phyloP scores from a whole-genome alignment of 2,113 vertebrate species.

The Micromys minutus region DNA sequence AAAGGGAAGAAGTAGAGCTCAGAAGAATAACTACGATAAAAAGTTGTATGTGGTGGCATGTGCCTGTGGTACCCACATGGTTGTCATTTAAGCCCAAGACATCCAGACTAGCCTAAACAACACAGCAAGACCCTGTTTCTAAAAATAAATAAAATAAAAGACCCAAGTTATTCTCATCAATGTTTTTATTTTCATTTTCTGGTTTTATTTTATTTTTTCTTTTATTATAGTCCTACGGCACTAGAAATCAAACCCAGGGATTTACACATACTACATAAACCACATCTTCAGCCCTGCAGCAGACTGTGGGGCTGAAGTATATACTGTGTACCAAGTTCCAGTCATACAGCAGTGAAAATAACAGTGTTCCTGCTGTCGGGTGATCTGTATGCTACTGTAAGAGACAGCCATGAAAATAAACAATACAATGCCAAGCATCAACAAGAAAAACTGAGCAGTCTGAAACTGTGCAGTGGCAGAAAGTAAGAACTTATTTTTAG shows the following conservation, averaged over 20 bases:
- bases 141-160: too few species aligned
- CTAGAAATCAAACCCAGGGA: neutral
- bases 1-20: slow-evolving; percentile 37
- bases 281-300: neutral
- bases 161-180: slow-evolving; percentile 12
- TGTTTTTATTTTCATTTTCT: neutral
- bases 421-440: neutral
- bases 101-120: neutral
- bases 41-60: too few species aligned
- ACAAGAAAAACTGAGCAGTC: slow-evolving; percentile 26
- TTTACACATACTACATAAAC: neutral
- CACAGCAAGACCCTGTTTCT: neutral
- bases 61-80: neutral
- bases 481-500: too few species aligned
- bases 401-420: neutral
- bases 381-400: slow-evolving; percentile 1
- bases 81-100: neutral
- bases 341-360: neutral
- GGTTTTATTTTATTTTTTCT: neutral
- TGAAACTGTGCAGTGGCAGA: neutral
- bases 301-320: slow-evolving; percentile 29
- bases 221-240: neutral
- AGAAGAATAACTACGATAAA: slow-evolving; percentile 17
- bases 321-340: neutral
- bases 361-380: neutral